A percentile compares a stretch with the other conserved stretches of the same genome.
phyloP scores from a whole-genome alignment of 2,113 vertebrate genomes.

The Charadrius vociferus region DNA sequence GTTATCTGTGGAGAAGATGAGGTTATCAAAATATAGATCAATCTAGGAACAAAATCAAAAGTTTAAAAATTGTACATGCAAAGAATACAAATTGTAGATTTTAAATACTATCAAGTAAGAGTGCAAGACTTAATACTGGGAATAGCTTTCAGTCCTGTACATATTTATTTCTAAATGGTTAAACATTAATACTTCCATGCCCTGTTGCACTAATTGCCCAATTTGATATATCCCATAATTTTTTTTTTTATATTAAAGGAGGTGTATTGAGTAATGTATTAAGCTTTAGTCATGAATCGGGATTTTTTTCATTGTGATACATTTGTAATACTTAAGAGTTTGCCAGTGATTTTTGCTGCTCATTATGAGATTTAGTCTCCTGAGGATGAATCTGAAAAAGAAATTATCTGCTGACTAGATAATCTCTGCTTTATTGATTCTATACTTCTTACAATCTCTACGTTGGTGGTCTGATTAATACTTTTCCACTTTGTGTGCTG shows the following conservation, averaged over 20 bases:
- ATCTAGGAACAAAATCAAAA: background rate
- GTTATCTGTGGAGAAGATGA: background rate
- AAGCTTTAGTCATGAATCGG: background rate
- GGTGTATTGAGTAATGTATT: background rate
- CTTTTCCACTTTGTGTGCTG: background rate
- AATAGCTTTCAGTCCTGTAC: background rate
- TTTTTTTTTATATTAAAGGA: background rate
- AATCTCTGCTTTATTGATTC: background rate
- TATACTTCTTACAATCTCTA: background rate
- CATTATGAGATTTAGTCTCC: rapidly evolving
- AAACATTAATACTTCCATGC: background rate
- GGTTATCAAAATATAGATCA: background rate
- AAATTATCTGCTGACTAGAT: background rate
- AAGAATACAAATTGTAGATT: background rate
- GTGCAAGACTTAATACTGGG: background rate
- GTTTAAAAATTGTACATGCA: background rate
- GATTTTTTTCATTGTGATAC: background rate
- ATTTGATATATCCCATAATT: background rate
- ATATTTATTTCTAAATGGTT: background rate
- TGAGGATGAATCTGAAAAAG: background rate
- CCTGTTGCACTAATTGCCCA: background rate
- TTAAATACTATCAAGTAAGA: background rate
- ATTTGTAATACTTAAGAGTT: background rate
- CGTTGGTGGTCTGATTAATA: background rate
- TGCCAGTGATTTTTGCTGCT: background rate